Evolutionary conservation across 2,888 invertebrate genomes (phyloP).

Genomic region (Oxystoma pomonae): DNA sequence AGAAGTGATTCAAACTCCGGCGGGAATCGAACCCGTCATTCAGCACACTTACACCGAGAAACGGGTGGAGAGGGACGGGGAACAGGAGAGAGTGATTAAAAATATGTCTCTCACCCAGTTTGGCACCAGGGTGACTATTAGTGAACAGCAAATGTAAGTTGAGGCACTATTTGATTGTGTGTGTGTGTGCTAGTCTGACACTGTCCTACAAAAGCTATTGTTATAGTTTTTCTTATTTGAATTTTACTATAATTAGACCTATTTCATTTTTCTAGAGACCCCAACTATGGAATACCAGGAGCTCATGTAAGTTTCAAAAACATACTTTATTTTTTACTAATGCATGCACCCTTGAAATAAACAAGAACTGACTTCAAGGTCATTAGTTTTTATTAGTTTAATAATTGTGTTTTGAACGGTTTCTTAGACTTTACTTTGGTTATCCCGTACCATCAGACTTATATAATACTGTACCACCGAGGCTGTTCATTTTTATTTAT

Average conservation of each 20-base stretch:
- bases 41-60: conserved; percentile 36
- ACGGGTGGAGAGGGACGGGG: conserved; percentile 35
- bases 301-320: conserved; percentile 9
- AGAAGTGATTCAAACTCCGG: conserved; percentile 28
- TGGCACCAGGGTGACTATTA: conserved; percentile 32
- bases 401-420: no score
- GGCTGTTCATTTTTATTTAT: no score
- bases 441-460: no score
- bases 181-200: no score
- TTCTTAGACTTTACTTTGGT: no score
- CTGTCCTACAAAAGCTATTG: no score
- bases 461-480: no score
- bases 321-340: no score
- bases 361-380: no score
- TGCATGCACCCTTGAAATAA: no score
- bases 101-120: conserved; percentile 30
- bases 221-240: conserved; percentile 1
- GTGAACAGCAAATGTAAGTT: conserved; percentile 36
- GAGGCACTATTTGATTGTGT: no score
- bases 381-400: no score
- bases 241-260: neutral
- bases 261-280: conserved; percentile 16
- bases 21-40: conserved; percentile 33
- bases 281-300: conserved; percentile 9
- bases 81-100: conserved; percentile 31